Evolutionary conservation across 2,888 invertebrate species (phyloP), one percentile per base, ranked within the genome.

Genomic region (Oscheius onirici): DNA sequence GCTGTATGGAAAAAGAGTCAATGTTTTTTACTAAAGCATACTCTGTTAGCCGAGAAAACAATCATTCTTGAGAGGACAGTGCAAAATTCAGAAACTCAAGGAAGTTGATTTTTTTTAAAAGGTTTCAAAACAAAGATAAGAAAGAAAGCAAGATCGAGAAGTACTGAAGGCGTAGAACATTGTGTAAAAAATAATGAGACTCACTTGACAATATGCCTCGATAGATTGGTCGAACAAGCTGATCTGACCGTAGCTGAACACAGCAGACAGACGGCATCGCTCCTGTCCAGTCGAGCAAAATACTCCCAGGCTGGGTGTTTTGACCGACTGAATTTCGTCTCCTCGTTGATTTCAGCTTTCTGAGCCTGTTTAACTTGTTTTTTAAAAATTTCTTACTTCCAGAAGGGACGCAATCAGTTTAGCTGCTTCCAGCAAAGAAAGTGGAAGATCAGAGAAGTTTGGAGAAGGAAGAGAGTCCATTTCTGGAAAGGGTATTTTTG

Each of bases 171-270:
- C n/a, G n/a, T n/a, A n/a, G n/a, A n/a, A n/a, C n/a, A n/a, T n/a
- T n/a, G n/a, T n/a, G 13, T 20, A 13, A 20, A 52, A 13, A 22
- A 52, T 52, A 22, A 2, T 26, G 13, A 3, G 6, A n/a, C 60
- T 58, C 44, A 69, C 69, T 61, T 71, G 52, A 44, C 58, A 28
- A 75, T 65, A 46, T 75, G 75, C 20, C 75, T n/a, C 1, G 66
- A 69, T 17, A 75, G 57, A 61, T 75, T 75, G 13, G 75, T 75
- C 24, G 75, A 72, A 60, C 75, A 75, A 22, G 75, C 75, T 28
- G 75, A 75, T 40, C 69, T 61, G 11, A 74, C 74, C 22, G 65
- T 66, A 17, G 57, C 63, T 46, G 41, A 57, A 60, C 74, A 74
- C 0, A 75, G 67, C 1, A 72, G 72, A 54, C 75, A 75, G 20